Conservation (phyloP, 1,140 invertebrate species). For the Orchesella cincta region DNA sequence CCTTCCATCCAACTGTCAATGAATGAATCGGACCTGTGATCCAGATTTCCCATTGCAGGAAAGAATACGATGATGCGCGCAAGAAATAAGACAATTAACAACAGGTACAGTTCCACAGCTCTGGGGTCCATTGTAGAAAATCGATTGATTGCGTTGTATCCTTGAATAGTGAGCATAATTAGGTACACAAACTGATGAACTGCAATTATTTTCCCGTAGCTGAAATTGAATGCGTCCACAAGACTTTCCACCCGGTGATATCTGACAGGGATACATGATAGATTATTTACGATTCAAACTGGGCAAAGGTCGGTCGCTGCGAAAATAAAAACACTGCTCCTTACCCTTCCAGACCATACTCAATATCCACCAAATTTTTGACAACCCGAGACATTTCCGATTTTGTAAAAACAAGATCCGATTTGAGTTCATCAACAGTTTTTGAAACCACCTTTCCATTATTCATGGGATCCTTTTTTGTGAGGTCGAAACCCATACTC, state of each 20-base stretch:
- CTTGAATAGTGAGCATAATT: constrained; percentile 29
- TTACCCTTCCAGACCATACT: constrained; percentile 24
- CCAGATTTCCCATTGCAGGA: constrained; percentile 38
- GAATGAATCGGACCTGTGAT: constrained; percentile 35
- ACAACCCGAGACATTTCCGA: constrained; percentile 12
- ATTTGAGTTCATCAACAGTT: neutral
- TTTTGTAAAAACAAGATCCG: constrained; percentile 4
- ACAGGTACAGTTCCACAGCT: constrained; percentile 10
- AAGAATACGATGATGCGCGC: constrained; percentile 29
- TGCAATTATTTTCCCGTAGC: constrained; percentile 27
- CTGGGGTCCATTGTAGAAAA: constrained; percentile 1
- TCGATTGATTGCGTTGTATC: constrained; percentile 24
- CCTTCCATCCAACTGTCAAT: constrained; percentile 43
- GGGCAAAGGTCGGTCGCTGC: no score
- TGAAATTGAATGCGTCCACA: constrained; percentile 34
- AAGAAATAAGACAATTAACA: constrained; percentile 22
- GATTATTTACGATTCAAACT: neutral
- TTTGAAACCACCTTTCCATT: neutral
- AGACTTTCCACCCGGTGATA: constrained; percentile 29
- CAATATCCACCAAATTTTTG: constrained; percentile 25
- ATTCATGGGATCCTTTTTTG: constrained; percentile 16
- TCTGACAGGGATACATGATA: neutral
- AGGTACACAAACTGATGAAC: constrained; percentile 36
- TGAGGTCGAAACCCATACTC: neutral
- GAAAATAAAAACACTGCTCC: no score